phyloP scores from a whole-genome alignment of 1,140 invertebrate species.

The Lepidurus couesii region DNA sequence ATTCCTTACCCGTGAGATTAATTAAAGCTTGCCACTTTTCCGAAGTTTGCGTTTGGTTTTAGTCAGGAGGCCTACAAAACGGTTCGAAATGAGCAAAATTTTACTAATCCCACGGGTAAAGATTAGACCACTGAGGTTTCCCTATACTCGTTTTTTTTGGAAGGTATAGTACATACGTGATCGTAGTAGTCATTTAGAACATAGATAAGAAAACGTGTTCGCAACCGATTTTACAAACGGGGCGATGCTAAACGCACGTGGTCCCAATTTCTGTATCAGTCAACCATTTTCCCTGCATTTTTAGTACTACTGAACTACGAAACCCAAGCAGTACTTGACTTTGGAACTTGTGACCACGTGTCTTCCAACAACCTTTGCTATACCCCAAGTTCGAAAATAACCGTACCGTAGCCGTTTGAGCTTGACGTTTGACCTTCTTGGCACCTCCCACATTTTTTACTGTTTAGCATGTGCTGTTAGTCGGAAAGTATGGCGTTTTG shows the following conservation, averaged over 20 bases:
- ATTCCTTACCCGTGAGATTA: too few species aligned
- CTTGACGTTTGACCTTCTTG: not conserved
- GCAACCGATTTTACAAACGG: not conserved
- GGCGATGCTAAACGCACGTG: not conserved
- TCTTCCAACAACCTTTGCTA: not conserved
- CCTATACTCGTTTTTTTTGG: too few species aligned
- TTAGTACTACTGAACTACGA: too few species aligned
- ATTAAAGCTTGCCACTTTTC: too few species aligned
- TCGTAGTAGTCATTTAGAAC: not conserved
- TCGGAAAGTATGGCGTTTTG: not conserved
- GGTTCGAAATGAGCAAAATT: too few species aligned
- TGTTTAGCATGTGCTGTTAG: constrained; percentile 4
- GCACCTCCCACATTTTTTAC: not conserved
- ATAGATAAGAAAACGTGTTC: not conserved
- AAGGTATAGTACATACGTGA: constrained; percentile 10
- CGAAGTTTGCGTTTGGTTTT: too few species aligned
- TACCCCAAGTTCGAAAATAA: not conserved
- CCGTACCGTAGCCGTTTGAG: not conserved
- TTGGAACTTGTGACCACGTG: not conserved
- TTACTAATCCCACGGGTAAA: too few species aligned
- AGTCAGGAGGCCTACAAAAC: too few species aligned
- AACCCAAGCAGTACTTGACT: not conserved
- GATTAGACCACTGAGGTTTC: too few species aligned
- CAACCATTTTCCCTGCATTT: not conserved
- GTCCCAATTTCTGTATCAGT: not conserved